Conservation (phyloP, 92 coral and sea anemone species). For the Porites divaricata region DNA sequence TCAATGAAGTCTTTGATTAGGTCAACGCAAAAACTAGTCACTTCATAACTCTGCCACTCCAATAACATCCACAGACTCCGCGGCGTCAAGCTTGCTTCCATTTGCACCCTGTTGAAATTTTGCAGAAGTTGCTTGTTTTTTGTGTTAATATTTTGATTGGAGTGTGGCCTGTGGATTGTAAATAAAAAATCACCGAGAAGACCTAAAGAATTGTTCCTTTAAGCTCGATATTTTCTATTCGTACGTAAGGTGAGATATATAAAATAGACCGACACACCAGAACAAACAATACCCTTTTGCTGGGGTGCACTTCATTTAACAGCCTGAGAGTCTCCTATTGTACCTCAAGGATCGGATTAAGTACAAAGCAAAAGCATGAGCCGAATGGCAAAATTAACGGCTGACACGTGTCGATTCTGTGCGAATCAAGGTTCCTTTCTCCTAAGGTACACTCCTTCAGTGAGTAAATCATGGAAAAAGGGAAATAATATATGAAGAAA, state of each 20-base stretch:
- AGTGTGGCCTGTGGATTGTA: constrained; percentile 23
- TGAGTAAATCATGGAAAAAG: too few relatives aligned
- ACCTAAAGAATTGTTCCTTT: constrained; percentile 23
- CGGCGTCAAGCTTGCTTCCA: constrained; percentile 35
- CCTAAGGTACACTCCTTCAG: too few relatives aligned
- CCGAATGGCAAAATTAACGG: background rate
- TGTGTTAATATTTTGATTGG: constrained; percentile 49
- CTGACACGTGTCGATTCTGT: too few relatives aligned
- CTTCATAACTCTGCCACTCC: constrained; percentile 29
- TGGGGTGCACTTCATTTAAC: background rate
- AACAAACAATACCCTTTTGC: background rate
- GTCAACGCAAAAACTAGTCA: constrained; percentile 11
- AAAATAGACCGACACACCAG: background rate
- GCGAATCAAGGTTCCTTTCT: too few relatives aligned
- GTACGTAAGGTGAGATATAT: background rate
- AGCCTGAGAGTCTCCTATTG: constrained; percentile 7
- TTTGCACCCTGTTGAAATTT: constrained; percentile 33
- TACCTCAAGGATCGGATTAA: background rate
- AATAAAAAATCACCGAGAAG: constrained; percentile 3
- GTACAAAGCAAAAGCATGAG: background rate
- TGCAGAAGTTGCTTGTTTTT: constrained; percentile 28
- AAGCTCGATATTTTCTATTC: background rate
- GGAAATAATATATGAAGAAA: too few relatives aligned
- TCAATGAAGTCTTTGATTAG: constrained; percentile 26
- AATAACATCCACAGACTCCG: constrained; percentile 35